phyloP scores from a whole-genome alignment of 1,140 invertebrate species.

The Ladona fulva region DNA sequence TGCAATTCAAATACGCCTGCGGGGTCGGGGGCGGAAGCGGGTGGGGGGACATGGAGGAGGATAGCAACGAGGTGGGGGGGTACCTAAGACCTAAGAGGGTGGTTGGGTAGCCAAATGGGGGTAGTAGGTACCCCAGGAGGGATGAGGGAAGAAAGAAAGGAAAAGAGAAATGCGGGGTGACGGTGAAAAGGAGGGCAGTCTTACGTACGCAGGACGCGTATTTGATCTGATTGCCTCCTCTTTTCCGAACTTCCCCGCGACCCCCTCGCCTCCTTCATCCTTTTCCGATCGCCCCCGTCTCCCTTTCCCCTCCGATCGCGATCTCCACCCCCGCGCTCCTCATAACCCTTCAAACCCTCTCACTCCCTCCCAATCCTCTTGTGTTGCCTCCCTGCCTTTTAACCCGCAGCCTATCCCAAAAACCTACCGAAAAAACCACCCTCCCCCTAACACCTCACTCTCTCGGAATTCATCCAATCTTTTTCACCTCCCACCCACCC shows the following conservation, averaged over 20 bases:
- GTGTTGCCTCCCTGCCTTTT: not conserved
- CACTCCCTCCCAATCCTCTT: not conserved
- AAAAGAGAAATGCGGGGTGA: not conserved
- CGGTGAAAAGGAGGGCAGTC: not conserved
- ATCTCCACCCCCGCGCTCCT: not conserved
- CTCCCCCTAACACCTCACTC: not conserved
- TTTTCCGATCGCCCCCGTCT: not conserved
- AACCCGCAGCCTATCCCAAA: not conserved
- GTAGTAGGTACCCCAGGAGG: not conserved
- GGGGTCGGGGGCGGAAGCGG: not conserved
- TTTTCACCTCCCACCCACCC: not conserved
- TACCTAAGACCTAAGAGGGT: not conserved
- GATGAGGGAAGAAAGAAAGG: not conserved
- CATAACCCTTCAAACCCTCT: too few relatives aligned
- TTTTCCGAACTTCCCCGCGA: not conserved
- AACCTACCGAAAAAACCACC: not conserved
- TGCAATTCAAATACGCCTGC: constrained; percentile 7
- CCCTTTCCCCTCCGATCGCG: not conserved
- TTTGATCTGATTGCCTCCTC: not conserved
- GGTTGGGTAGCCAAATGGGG: not conserved
- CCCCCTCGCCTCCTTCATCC: not conserved
- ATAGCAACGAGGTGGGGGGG: not conserved
- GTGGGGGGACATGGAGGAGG: not conserved
- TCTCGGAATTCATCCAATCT: not conserved
- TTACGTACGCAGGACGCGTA: not conserved